Evolutionary conservation across 2,888 invertebrate genomes (phyloP), one percentile per base, ranked within the genome.

Genomic region (Tetrapedia diversipes): DNA sequence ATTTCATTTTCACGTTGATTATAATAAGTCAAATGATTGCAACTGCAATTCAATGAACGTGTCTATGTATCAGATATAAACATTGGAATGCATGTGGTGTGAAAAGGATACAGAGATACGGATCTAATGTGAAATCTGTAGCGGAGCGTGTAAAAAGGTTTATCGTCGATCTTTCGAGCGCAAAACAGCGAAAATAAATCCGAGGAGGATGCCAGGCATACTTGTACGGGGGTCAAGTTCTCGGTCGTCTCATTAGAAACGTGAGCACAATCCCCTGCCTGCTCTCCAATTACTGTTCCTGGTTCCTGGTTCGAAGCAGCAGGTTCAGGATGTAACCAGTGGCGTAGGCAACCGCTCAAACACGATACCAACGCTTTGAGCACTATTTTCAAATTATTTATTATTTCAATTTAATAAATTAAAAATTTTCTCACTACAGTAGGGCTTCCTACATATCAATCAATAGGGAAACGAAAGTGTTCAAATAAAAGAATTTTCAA

Each of bases 211-310:
- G 79, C 59, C 45, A 77, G 67, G 69, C 72, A 71, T 78, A 73
- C 70, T 81, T 73, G 53, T 63, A 37, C 67, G 45, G 82, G 88
- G 90, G 90, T 90, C 90, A 90, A 90, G 90, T 90, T 90, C 90
- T 90, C 86, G 88, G 90, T 88, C 88, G 90, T 86, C 85, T 90
- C 90, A 89, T 90, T 90, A 89, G 90, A 90, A 89, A 88, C 87
- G 86, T 87, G 87, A 89, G 82, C 84, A 82, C 77, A 77, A 83
- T 84, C 79, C 83, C 81, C 77, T 63, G 80, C 83, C 81, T 74
- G 78, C 81, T 84, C 79, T 85, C 82, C 85, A 85, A 85, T 85
- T 85, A 85, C 83, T 80, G 86, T 80, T 85, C 86, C 82, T 77
- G 86, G 86, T 84, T 86, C 83, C 83, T 83, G 83, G 84, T 86